Conservation (phyloP, 2,113 vertebrate genomes). For the Apus apus region DNA sequence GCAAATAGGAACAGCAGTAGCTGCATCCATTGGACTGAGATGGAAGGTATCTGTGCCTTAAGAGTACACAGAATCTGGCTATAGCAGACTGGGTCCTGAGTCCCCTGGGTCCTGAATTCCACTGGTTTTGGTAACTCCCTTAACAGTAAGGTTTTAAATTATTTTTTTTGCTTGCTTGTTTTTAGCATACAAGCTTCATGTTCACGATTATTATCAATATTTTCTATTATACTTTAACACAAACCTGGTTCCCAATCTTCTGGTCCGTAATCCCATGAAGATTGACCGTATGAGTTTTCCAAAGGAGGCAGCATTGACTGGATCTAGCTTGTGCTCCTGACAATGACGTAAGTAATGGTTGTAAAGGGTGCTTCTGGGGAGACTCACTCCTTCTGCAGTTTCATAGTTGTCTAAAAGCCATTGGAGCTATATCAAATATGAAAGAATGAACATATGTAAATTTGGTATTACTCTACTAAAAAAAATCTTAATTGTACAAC, state of each 20-base stretch:
- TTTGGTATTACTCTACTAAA: constrained; percentile 25
- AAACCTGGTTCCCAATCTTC: constrained; percentile 84
- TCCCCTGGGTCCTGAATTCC: background rate
- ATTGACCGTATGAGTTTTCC: constrained; percentile 84
- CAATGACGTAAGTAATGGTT: constrained; percentile 84
- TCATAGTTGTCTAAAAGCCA: constrained; percentile 86
- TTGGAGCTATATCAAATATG: constrained; percentile 76
- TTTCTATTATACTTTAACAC: constrained; percentile 4
- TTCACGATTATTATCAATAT: background rate
- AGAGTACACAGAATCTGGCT: background rate
- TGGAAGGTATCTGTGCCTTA: background rate
- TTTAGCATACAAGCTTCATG: background rate
- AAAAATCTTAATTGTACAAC: background rate
- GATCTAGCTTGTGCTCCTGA: constrained; percentile 84
- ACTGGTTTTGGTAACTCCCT: background rate
- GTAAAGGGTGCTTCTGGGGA: constrained; percentile 83
- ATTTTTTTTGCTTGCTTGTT: background rate
- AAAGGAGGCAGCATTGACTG: constrained; percentile 84
- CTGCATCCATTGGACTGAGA: background rate
- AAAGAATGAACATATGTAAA: constrained; percentile 56
- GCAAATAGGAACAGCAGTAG: constrained; percentile 19
- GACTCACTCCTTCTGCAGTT: constrained; percentile 84
- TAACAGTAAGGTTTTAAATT: constrained; percentile 2
- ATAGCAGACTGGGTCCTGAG: background rate
- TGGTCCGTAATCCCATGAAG: constrained; percentile 83